These are phyloP conservation scores for Ancistrus triradiatus DNA, from an alignment of 2,113 vertebrate species.

Conservation along the genomic window DNA sequence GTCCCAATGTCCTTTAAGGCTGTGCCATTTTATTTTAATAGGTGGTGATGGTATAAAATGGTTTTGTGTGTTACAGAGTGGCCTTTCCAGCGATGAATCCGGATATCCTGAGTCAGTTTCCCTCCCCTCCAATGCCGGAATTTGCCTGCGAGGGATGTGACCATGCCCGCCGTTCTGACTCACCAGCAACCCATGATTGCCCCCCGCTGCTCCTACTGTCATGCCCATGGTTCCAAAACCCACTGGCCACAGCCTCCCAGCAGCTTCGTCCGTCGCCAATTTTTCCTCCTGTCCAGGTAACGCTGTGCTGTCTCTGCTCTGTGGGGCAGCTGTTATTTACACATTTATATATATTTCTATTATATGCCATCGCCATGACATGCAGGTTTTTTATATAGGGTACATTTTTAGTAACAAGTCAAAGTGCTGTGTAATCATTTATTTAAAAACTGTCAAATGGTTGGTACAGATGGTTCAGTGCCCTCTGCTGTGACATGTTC, in stretches of 20 bases:
- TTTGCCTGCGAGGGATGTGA: conserved; percentile 78
- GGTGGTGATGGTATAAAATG: no score
- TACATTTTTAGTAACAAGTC: no score
- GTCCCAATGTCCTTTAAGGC: no score
- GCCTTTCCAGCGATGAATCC: conserved; percentile 85
- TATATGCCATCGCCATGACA: no score
- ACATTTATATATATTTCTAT: no score
- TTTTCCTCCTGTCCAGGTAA: conserved; percentile 71
- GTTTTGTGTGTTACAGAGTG: conserved; percentile 70
- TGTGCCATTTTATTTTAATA: no score
- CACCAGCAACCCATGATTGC: conserved; percentile 74
- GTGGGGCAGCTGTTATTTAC: no score
- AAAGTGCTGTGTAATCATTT: neutral
- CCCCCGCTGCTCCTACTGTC: conserved; percentile 65
- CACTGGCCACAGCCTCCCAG: conserved; percentile 50
- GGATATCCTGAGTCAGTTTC: conserved; percentile 87
- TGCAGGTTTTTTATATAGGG: no score
- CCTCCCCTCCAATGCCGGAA: conserved; percentile 88
- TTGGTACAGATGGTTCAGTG: no score
- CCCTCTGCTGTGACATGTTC: no score
- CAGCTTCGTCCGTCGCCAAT: conserved; percentile 69
- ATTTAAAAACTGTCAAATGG: neutral
- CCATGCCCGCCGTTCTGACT: conserved; percentile 73
- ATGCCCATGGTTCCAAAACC: conserved; percentile 44
- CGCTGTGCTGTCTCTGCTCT: no score